Conservation (phyloP, 1,140 invertebrate genomes). For the Tetragnatha versicolor region DNA sequence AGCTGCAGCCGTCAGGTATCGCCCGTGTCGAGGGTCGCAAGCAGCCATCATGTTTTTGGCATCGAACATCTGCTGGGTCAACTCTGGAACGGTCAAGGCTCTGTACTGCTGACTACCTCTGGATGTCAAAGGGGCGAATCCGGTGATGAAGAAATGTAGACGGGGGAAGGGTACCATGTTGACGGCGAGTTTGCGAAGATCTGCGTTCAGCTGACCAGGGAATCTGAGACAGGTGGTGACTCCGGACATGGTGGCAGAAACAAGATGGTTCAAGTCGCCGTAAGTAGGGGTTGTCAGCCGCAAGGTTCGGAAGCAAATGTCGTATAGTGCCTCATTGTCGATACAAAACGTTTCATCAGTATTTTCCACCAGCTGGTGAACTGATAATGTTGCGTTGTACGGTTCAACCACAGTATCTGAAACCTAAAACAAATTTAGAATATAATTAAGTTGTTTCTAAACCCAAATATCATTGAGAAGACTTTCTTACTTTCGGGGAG, state of each 20-base stretch:
- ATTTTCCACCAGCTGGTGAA: slow-evolving; percentile 80
- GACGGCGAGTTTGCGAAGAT: slow-evolving; percentile 83
- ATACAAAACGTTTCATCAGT: slow-evolving; percentile 73
- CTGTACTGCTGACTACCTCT: slow-evolving; percentile 67
- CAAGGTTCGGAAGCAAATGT: slow-evolving; percentile 90
- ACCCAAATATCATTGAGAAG: no score
- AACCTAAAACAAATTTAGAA: slow-evolving; percentile 64
- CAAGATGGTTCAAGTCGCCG: slow-evolving; percentile 71
- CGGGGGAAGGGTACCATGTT: slow-evolving; percentile 82
- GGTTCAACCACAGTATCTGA: slow-evolving; percentile 71
- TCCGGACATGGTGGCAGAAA: slow-evolving; percentile 74
- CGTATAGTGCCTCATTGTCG: slow-evolving; percentile 84
- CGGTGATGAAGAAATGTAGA: slow-evolving; percentile 83
- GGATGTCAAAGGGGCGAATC: slow-evolving; percentile 76
- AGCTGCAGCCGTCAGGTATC: slow-evolving; percentile 92
- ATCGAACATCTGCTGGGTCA: slow-evolving; percentile 75
- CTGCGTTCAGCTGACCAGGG: slow-evolving; percentile 84
- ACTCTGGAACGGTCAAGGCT: slow-evolving; percentile 68
- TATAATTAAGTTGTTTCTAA: no score
- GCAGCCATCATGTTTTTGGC: slow-evolving; percentile 80
- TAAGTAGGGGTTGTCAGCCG: slow-evolving; percentile 76
- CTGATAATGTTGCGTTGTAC: slow-evolving; percentile 73
- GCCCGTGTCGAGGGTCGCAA: slow-evolving; percentile 73
- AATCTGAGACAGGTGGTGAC: slow-evolving; percentile 82
- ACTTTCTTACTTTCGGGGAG: slow-evolving; percentile 63